phyloP scores from a whole-genome alignment of 2,797 vertebrate species.

The Neomorphus geoffroyi region DNA sequence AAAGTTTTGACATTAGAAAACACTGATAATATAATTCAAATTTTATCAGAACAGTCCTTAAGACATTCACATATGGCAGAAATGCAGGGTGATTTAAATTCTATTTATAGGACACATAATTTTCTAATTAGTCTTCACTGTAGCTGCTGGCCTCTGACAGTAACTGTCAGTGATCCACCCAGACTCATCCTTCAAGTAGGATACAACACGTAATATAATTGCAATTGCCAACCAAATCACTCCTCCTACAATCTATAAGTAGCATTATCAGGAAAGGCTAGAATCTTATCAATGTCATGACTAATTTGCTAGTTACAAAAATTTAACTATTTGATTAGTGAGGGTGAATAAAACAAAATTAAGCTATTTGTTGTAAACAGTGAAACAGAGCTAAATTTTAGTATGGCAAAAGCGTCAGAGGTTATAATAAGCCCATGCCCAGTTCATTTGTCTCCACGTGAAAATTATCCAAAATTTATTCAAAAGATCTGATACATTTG shows the following conservation, averaged over 20 bases:
- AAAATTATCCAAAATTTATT: conserved; percentile 11
- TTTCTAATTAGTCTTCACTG: neutral
- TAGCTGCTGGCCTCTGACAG: neutral
- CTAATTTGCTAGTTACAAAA: neutral
- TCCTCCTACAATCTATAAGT: neutral
- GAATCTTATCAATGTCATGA: neutral
- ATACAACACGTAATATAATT: neutral
- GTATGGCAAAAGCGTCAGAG: neutral
- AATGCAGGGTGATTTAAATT: neutral
- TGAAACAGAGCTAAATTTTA: neutral
- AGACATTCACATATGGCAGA: neutral
- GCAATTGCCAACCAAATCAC: neutral
- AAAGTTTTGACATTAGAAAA: neutral
- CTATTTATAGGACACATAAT: neutral
- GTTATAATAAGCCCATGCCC: neutral
- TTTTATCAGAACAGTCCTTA: neutral
- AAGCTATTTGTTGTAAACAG: neutral
- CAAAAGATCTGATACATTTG: neutral
- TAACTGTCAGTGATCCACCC: neutral
- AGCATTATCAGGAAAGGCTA: neutral
- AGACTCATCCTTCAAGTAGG: neutral
- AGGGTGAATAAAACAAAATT: neutral
- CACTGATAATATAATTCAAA: neutral
- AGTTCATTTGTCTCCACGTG: neutral
- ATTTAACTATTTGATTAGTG: neutral